Conservation (phyloP, 2,888 invertebrate species). For the Crossocerus cetratus region DNA sequence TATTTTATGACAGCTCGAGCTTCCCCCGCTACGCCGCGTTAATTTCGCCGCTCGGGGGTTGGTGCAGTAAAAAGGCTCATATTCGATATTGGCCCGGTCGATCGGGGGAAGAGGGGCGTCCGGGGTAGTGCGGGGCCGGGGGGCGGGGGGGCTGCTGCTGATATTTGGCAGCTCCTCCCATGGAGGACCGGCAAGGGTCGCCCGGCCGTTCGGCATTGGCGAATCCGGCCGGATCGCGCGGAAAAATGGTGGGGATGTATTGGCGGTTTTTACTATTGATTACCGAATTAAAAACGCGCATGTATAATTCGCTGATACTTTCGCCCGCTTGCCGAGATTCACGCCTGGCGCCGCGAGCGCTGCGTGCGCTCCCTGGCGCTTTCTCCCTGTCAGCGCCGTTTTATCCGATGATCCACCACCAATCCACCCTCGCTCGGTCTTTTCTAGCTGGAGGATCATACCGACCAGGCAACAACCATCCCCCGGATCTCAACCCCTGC, state of each 20-base stretch:
- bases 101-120: no score
- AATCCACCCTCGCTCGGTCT: conserved; percentile 5
- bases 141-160: conserved; percentile 30
- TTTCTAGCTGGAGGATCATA: conserved; percentile 31
- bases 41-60: neutral
- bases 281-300: conserved; percentile 75
- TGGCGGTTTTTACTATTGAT: conserved; percentile 75
- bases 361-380: no score
- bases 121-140: no score
- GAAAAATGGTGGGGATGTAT: conserved; percentile 63
- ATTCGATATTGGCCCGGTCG: conserved; percentile 32
- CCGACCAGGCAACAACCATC: neutral
- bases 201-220: conserved; percentile 55
- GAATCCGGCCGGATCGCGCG: conserved; percentile 52
- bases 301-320: conserved; percentile 72
- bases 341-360: conserved; percentile 32
- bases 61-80: conserved; percentile 8
- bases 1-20: neutral
- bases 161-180: conserved; percentile 58
- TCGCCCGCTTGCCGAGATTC: conserved; percentile 20
- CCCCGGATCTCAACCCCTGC: neutral
- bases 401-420: conserved; percentile 21
- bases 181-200: conserved; percentile 55
- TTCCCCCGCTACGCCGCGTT: conserved; percentile 1
- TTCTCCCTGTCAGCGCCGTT: conserved; percentile 6